Base-by-base conservation (phyloP, 2,888 invertebrate species). In the Ochlodes sylvanus region DNA sequence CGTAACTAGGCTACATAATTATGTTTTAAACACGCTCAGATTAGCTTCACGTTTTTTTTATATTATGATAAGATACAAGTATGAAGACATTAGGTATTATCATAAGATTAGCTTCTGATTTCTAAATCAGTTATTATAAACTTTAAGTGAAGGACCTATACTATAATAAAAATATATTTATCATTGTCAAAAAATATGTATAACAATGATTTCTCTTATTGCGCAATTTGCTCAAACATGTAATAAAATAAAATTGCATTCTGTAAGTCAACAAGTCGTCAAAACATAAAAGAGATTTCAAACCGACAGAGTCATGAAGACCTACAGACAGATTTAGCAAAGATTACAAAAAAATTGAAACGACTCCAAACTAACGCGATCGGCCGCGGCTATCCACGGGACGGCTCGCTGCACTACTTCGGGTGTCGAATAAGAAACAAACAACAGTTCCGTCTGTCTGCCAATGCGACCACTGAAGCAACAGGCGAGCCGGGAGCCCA, bases 361-460 rank as follows among this genome's bases (percentile, higher is more conserved):
- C 54, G 34, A n/a, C 50, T 44, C 54, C 27, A 54, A 60, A 55
- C 50, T 19, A 17, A 55, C 58, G 42, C 60, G 52, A 55, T 61
- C 55, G n/a, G n/a, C n/a, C n/a, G 62, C 17, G 10, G 3, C 38
- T 38, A 12, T 10, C 27, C 27, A 27, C 27, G 27, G 50, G 50
- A 50, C 50, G 50, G 9, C 50, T 52, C 27, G 14, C 21, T 54
- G 56, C 63, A 52, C 62, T 56, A 61, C 47, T 67, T 62, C 56
- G 70, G 65, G 80, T 74, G 76, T 70, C 77, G 76, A 81, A 86
- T 83, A 80, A 80, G 86, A 86, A 88, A 90, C 87, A 90, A 86
- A 90, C 87, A 87, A 83, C 77, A 70, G 61, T 32, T 57, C 70
- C 74, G 74, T 69, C 77, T 44, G 85, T 80, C 84, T 87, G 89